Evolutionary conservation across 1,140 invertebrate species (phyloP), one percentile per base, ranked within the genome.

Genomic region (Drosophila orosa): DNA sequence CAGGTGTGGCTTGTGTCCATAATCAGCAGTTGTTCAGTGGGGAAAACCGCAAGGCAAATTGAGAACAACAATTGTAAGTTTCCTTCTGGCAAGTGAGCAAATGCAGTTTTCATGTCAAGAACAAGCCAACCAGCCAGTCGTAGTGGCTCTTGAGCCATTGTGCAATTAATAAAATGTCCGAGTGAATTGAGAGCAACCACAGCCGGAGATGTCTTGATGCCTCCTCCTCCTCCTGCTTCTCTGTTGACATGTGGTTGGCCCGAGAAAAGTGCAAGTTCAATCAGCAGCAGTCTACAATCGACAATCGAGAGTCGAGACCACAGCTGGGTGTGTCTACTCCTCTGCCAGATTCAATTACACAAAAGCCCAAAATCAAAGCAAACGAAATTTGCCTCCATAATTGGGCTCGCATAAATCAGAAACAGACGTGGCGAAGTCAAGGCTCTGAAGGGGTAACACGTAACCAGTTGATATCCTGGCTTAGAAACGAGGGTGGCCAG

Each of bases 131-230:
- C 47, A 65, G 58, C 56, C 27, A 50, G 17, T 39, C 29, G 60
- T 44, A 55, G 58, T 62, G 50, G 44, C 61, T 44, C 73, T 81
- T 81, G 61, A 63, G 76, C 67, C 78, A 87, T 87, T 87, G 61
- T 67, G 67, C 84, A 87, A 87, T 87, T 87, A 87, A 87, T 87
- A 83, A 87, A 87, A 87, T 79, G 84, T 83, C 67, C 57, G 58
- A 80, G 63, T 80, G 72, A 87, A 87, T 87, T 89, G 83, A 80
- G 79, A 79, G 22, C 79, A 69, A 80, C 76, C 83, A 54, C 83
- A 86, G 48, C 27, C 62, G 19, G 39, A 72, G 66, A 55, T 63
- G 81, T 63, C 72, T 79, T 62, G 52, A 82, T 65, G 67, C 60
- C 39, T 33, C 15, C n/a, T 22, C 8, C 24, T 8, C 25, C n/a